Conservation (phyloP, 30 jellyfish, hydroid and myxozoan species). For the Pelagia noctiluca region DNA sequence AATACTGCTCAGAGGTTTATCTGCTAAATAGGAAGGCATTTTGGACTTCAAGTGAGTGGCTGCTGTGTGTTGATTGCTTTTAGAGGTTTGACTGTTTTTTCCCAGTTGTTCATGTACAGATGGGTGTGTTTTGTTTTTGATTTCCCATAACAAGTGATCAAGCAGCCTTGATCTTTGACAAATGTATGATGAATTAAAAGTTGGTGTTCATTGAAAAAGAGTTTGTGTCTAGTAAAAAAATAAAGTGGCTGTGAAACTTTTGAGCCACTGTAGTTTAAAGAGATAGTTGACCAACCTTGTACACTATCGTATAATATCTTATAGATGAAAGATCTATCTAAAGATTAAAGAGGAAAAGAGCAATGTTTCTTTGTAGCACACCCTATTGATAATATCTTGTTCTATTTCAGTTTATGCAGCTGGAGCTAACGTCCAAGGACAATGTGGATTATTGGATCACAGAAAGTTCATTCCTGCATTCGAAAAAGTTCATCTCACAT, state of each 20-base stretch:
- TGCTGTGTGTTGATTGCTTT: too few species aligned
- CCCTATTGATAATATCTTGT: background rate
- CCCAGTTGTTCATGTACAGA: background rate
- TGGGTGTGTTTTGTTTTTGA: too few species aligned
- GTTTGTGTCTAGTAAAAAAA: too few species aligned
- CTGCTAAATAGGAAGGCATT: background rate
- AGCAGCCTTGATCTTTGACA: too few species aligned
- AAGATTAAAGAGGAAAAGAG: background rate
- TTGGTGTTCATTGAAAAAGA: too few species aligned
- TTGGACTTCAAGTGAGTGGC: too few species aligned
- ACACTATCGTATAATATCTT: too few species aligned
- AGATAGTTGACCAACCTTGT: background rate
- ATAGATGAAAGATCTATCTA: background rate
- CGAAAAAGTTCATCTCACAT: slow-evolving; percentile 15
- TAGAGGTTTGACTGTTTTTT: too few species aligned
- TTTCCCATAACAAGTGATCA: too few species aligned
- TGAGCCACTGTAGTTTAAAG: too few species aligned
- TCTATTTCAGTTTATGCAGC: slow-evolving; percentile 57
- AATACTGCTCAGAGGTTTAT: background rate
- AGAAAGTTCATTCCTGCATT: slow-evolving; percentile 6
- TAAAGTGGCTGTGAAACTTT: too few species aligned
- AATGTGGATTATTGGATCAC: slow-evolving; percentile 34
- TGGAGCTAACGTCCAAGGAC: slow-evolving; percentile 74
- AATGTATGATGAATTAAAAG: too few species aligned
- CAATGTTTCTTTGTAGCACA: background rate